Evolutionary conservation across 2,888 invertebrate genomes (phyloP).

Genomic region (Penaeus monodon): DNA sequence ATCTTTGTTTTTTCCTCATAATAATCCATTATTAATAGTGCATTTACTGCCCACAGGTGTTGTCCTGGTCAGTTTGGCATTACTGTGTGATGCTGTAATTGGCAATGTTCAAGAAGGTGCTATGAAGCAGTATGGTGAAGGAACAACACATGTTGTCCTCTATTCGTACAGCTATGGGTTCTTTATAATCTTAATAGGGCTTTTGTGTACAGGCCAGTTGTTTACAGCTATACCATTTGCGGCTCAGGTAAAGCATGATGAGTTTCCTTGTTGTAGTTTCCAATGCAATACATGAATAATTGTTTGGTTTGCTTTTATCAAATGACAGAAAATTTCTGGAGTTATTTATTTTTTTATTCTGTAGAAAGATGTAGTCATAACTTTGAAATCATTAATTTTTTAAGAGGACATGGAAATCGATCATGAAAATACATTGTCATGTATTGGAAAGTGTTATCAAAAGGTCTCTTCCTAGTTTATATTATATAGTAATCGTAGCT

Average conservation of each 20-base stretch:
- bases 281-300: neutral
- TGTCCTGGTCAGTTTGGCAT: conserved; percentile 77
- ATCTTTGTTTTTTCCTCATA: no score
- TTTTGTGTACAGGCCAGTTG: conserved; percentile 81
- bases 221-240: conserved; percentile 83
- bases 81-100: conserved; percentile 93
- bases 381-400: no score
- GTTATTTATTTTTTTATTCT: no score
- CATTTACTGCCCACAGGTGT: conserved; percentile 69
- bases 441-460: no score
- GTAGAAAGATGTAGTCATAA: no score
- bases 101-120: conserved; percentile 97
- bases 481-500: no score
- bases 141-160: conserved; percentile 91
- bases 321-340: neutral
- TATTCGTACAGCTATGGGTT: conserved; percentile 93
- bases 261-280: neutral
- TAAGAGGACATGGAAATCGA: no score
- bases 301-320: neutral
- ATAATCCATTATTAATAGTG: no score
- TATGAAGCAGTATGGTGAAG: conserved; percentile 85
- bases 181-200: conserved; percentile 82
- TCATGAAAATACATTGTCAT: no score
- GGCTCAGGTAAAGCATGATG: conserved; percentile 70
- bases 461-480: no score